Evolutionary conservation across 1,140 invertebrate genomes (phyloP).

Genomic region (Rhyacophila brunnea): DNA sequence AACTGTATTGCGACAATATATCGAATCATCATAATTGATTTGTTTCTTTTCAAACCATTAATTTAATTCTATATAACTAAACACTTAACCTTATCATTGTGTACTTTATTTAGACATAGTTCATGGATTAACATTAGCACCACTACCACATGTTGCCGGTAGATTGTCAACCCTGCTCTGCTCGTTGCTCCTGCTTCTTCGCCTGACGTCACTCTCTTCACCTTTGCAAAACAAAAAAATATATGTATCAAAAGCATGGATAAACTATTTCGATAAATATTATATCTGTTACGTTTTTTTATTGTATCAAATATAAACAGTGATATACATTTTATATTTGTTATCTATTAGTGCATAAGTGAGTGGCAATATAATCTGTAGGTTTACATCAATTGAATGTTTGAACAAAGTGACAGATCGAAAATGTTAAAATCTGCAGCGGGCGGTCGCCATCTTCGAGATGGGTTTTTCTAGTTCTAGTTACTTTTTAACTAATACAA

Average conservation of each 20-base stretch:
- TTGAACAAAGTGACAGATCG: conserved; percentile 28
- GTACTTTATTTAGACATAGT: conserved; percentile 4
- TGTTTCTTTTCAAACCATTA: too few species aligned
- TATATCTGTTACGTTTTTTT: conserved; percentile 25
- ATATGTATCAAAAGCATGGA: conserved; percentile 29
- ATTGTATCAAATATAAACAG: conserved; percentile 20
- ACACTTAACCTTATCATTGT: conserved; percentile 21
- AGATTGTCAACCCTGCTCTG: conserved; percentile 31
- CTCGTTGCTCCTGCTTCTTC: conserved; percentile 29
- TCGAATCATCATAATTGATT: too few species aligned
- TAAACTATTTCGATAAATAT: conserved; percentile 29
- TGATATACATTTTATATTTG: conserved; percentile 12
- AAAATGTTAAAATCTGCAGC: conserved; percentile 30
- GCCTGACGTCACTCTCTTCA: conserved; percentile 32
- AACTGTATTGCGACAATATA: too few species aligned
- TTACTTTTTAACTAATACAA: conserved; percentile 20
- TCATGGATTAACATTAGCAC: conserved; percentile 22
- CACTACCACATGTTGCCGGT: conserved; percentile 30
- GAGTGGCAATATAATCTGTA: conserved; percentile 14
- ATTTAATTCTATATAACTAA: neutral
- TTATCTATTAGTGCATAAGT: conserved; percentile 7
- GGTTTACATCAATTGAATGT: conserved; percentile 17
- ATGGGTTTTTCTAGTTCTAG: conserved; percentile 26
- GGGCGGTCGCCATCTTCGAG: conserved; percentile 31
- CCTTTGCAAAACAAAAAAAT: conserved; percentile 30